Conservation (phyloP, 2,888 invertebrate species). For the Myopa testacea region DNA sequence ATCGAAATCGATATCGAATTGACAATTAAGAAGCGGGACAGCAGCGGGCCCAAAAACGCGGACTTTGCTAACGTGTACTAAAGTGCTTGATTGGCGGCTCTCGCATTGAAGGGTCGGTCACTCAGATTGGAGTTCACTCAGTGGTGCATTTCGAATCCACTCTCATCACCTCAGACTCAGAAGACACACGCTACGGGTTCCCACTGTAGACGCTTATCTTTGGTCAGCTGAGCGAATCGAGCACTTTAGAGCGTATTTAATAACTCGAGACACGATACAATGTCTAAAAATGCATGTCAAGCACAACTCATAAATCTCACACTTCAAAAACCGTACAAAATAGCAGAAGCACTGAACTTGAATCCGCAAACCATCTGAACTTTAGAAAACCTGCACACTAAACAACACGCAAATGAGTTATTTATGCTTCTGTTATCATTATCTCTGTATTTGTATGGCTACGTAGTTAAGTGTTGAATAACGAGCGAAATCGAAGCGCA, state of each 20-base stretch:
- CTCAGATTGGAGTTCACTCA: no score
- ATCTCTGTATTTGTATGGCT: neutral
- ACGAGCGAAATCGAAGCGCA: neutral
- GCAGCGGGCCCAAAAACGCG: neutral
- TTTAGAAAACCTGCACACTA: neutral
- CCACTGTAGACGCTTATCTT: no score
- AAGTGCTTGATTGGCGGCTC: neutral
- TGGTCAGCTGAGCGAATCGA: neutral
- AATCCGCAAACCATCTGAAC: neutral
- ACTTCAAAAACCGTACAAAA: no score
- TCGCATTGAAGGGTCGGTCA: no score
- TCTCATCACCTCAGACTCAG: no score
- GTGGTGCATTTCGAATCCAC: no score
- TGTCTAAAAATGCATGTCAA: neutral
- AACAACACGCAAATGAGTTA: neutral
- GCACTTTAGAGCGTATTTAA: neutral
- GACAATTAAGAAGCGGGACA: no score
- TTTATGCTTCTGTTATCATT: slow-evolving; percentile 6
- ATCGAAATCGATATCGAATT: no score
- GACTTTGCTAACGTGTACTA: neutral
- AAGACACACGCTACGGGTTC: no score
- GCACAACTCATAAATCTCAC: no score
- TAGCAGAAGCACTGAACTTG: neutral
- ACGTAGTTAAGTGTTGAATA: neutral
- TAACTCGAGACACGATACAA: neutral